Evolutionary conservation across 2,113 vertebrate genomes (phyloP).

Genomic region (Amblyornis subalaris): DNA sequence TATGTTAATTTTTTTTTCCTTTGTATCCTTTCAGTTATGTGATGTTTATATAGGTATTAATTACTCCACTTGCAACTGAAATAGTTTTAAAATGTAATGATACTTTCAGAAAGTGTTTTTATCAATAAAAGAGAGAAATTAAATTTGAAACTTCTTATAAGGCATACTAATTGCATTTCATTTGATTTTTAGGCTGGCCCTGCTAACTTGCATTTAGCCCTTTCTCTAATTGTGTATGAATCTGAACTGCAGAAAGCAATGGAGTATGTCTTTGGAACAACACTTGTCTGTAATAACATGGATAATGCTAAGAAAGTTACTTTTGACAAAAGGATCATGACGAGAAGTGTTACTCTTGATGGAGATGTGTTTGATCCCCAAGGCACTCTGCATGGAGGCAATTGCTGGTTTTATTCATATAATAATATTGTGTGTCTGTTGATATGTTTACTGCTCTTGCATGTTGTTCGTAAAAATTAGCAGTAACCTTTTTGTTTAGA

Average conservation of each 20-base stretch:
- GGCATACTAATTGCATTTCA: not conserved
- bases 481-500: not conserved
- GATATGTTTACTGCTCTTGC: not conserved
- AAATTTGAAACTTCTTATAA: not conserved
- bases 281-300: conserved; percentile 86
- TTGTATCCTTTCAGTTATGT: not conserved
- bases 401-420: not conserved
- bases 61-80: not conserved
- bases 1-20: not conserved
- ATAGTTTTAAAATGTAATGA: not conserved
- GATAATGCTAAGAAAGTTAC: conserved; percentile 92
- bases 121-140: not conserved
- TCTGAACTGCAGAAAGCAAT: conserved; percentile 90
- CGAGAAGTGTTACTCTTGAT: conserved; percentile 86
- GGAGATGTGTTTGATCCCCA: conserved; percentile 93
- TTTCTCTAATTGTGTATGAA: conserved; percentile 84
- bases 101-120: not conserved
- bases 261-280: conserved; percentile 93
- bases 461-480: not conserved
- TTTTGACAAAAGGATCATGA: conserved; percentile 88
- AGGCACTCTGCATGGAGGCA: conserved; percentile 93
- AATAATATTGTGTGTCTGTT: not conserved
- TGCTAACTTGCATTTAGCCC: conserved; percentile 80
- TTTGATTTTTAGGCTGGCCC: conserved; percentile 76
- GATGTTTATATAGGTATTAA: not conserved